Base-by-base conservation (phyloP, 2,888 invertebrate species). In the Aporophyla nigra region DNA sequence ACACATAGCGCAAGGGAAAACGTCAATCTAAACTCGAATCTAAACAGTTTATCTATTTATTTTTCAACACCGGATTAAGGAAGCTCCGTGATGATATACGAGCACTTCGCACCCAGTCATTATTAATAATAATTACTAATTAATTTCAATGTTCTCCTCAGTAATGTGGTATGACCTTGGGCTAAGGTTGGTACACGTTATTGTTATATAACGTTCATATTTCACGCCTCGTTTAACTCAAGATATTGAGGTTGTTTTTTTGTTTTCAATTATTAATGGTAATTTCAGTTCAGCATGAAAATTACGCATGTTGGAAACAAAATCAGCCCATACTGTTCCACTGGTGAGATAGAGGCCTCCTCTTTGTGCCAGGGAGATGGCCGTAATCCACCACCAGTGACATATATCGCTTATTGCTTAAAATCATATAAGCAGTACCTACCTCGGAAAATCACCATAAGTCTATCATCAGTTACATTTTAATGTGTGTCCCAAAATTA, bases 21-120 rank as follows among this genome's bases (percentile, higher is more conserved):
- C 79, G 79, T 46, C 53, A 53, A 49, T 53, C 2, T 14, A 27
- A 6, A 24, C 46, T 49, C 0, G 66, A 54, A 81, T 75, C 66
- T 76, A 9, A 56, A 56, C 27, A 56, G 40, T 49, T 62, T 49
- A 54, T 67, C 66, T 56, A 77, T 73, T 66, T 70, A 62, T 58
- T 59, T 68, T 80, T 70, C 61, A 79, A 70, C 65, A 83, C 88
- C 88, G 88, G 87, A 87, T 85, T 76, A 24, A 84, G 87, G 87
- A 87, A 87, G 77, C 78, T 14, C 0, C 16, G 19, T 54, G 19
- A 68, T 79, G 73, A 78, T 65, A 68, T 69, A 83, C 67, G 70
- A 71, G 69, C 65, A 73, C 72, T 80, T 74, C n/a, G 49, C 76
- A 72, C 74, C 33, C 61, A 67, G 40, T 78, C n/a, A 85, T 84